Conservation (phyloP, 2,797 vertebrate genomes). For the Ibycter americanus region DNA sequence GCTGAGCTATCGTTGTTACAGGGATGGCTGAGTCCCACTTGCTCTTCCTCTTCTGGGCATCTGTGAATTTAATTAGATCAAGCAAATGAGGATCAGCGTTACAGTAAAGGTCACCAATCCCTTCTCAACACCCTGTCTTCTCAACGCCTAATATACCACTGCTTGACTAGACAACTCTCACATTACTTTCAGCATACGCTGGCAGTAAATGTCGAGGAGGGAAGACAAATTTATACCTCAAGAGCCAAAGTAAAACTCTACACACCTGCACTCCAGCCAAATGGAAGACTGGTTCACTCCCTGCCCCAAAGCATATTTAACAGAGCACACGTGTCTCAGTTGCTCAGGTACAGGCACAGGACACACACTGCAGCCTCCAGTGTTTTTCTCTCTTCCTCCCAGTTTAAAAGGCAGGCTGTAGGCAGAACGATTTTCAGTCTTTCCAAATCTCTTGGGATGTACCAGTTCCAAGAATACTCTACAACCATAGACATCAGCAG, state of each 20-base stretch:
- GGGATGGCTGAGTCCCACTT: constrained; percentile 98
- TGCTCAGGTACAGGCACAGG: neutral
- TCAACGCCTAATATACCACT: neutral
- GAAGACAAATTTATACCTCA: neutral
- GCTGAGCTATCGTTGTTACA: constrained; percentile 90
- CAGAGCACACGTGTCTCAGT: neutral
- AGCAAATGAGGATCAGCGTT: neutral
- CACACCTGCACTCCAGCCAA: neutral
- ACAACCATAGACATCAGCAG: neutral
- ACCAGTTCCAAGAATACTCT: neutral
- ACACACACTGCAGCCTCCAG: neutral
- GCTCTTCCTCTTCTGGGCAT: constrained; percentile 97
- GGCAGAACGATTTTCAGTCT: neutral
- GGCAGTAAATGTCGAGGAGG: neutral
- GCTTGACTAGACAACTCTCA: neutral
- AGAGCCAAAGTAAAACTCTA: neutral
- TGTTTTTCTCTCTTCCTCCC: neutral
- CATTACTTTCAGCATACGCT: neutral
- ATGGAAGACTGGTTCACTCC: neutral
- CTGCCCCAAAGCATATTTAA: neutral
- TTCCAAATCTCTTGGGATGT: neutral
- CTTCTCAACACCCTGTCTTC: neutral
- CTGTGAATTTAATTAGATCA: constrained; percentile 68
- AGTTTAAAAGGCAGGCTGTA: neutral
- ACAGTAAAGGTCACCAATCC: neutral